A percentile compares a stretch with the other conserved stretches of the same genome.
These are phyloP conservation scores for Acanthaster planci DNA, from an alignment of 35 echinoderm and acorn worm genomes.

Conservation along the genomic window DNA sequence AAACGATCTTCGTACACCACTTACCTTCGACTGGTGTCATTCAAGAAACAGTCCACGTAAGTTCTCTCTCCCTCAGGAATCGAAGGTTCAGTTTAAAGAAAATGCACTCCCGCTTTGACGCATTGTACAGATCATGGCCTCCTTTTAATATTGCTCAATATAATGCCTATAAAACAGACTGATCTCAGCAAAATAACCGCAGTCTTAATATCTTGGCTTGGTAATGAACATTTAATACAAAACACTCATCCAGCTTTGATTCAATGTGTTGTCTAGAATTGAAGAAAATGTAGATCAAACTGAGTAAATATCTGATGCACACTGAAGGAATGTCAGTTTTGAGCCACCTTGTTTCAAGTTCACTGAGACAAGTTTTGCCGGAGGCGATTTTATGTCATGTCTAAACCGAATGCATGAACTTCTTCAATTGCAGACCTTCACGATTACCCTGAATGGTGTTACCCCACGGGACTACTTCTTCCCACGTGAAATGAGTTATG, in stretches of 20 bases:
- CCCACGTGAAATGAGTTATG: background rate
- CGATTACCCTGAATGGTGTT: background rate
- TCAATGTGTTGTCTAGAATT: too few relatives aligned
- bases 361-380: background rate
- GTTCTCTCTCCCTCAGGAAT: background rate
- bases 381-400: background rate
- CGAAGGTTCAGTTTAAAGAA: background rate
- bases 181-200: too few relatives aligned
- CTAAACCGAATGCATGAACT: background rate
- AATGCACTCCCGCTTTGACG: background rate
- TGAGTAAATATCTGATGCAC: too few relatives aligned
- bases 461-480: background rate
- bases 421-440: background rate
- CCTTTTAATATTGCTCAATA: background rate
- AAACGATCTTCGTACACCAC: background rate
- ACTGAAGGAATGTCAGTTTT: background rate
- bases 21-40: background rate
- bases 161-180: too few relatives aligned
- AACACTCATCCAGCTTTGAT: too few relatives aligned
- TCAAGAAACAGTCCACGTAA: background rate
- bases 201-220: too few relatives aligned
- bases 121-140: background rate
- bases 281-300: too few relatives aligned
- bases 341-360: background rate
- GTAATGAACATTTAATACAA: too few relatives aligned